These are phyloP conservation scores for Drosophila nigricruria DNA, from an alignment of 2,888 invertebrate species.

Conservation along the genomic window DNA sequence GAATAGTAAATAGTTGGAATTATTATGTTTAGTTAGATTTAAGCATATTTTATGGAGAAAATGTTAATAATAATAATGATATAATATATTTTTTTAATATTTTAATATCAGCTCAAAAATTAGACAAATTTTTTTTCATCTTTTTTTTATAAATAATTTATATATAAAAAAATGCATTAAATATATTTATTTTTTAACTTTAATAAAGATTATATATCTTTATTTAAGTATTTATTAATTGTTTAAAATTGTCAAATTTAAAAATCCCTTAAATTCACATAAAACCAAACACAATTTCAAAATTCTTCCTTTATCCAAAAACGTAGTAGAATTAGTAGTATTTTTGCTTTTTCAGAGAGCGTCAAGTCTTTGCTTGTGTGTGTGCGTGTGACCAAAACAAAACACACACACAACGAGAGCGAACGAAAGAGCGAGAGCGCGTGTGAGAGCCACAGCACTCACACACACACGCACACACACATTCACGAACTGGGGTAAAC, in stretches of 20 bases:
- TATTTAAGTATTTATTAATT: too few relatives aligned
- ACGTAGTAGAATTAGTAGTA: conserved; percentile 56
- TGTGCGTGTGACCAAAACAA: conserved; percentile 82
- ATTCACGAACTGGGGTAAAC: conserved; percentile 49
- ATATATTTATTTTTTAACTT: too few relatives aligned
- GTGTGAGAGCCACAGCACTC: conserved; percentile 39
- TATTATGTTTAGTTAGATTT: too few relatives aligned
- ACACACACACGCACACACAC: conserved; percentile 32
- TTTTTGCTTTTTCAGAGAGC: conserved; percentile 24
- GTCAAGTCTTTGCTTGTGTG: conserved; percentile 28
- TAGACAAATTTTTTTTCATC: too few relatives aligned
- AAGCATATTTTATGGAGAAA: background rate
- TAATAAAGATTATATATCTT: too few relatives aligned
- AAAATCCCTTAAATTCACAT: too few relatives aligned
- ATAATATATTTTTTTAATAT: background rate
- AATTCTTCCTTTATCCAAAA: conserved; percentile 1
- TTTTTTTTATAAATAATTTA: too few relatives aligned
- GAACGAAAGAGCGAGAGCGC: conserved; percentile 34
- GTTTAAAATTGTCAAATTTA: too few relatives aligned
- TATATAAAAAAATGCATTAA: too few relatives aligned
- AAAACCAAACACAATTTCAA: background rate
- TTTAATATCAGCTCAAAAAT: too few relatives aligned
- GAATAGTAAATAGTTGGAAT: conserved; percentile 13
- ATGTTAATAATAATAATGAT: too few relatives aligned
- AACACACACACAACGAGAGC: conserved; percentile 62